These are phyloP conservation scores for Lophotriccus pileatus DNA, from an alignment of 2,797 vertebrate species.

Conservation along the genomic window DNA sequence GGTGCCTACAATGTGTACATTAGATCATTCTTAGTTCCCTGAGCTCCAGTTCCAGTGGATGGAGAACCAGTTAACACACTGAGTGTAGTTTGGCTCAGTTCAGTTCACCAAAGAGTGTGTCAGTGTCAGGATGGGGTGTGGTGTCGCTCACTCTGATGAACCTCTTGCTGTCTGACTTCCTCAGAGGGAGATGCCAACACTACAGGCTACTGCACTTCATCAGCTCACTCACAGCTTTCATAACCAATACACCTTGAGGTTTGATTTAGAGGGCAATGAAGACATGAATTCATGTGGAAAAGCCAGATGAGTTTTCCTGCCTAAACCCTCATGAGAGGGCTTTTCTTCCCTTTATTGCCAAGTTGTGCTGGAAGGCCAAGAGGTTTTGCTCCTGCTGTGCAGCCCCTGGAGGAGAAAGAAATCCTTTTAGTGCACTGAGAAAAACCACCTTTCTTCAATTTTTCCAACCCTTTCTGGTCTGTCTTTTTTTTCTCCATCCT, in stretches of 20 bases:
- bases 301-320: background rate
- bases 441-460: background rate
- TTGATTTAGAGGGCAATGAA: background rate
- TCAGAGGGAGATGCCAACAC: background rate
- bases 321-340: background rate
- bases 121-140: background rate
- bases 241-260: background rate
- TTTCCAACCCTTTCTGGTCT: background rate
- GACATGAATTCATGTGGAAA: background rate
- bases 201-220: background rate
- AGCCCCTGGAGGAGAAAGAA: background rate
- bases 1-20: background rate
- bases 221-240: background rate
- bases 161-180: background rate
- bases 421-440: background rate
- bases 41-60: fast-evolving
- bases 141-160: background rate
- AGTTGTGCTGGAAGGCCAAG: background rate
- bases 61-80: background rate
- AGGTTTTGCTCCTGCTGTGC: background rate
- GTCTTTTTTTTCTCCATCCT: background rate
- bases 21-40: no score
- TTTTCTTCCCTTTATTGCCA: background rate
- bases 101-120: background rate
- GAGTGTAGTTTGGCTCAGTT: background rate